Base-by-base conservation (phyloP, 2,797 vertebrate species). In the Dromococcyx pavoninus region DNA sequence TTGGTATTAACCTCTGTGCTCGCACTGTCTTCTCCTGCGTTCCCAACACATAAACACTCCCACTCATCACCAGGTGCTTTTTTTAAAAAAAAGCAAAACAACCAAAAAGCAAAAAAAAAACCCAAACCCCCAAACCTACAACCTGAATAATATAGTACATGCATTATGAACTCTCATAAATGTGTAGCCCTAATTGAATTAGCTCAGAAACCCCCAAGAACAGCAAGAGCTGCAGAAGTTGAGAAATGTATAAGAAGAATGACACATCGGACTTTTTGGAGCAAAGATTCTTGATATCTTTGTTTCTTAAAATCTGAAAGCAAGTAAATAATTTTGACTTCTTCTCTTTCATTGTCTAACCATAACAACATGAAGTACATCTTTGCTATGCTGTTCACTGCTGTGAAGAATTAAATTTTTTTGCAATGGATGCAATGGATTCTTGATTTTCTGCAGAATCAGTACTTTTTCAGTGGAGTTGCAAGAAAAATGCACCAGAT, bases 401-500 rank as follows among this genome's bases (percentile, higher is more conserved):
- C 13, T 33, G 21, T 30, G 33, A 82, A 73, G 3, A 77, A 30
- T 11, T 56, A 9, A 19, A 58, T 12, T 33, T 65, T 86, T 65
- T 61, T 51, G 5, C 19, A 88, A 77, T 5, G 4, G 23, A 37
- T 51, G 5, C 19, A 88, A 77, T 5, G 4, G 23, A 37, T 66
- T 80, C 13, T 58, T 61, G 22, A 56, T 78, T 94, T 91, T 71
- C 17, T 54, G 21, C 23, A 51, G 25, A 33, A 78, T 81, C 60
- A 76, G 76, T 74, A 79, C 12, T 44, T 86, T 73, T 88, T 61
- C 86, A 88, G 94, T 95, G 95, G 91, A 95, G 84, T 96, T 97
- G 93, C 94, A 95, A 61, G 93, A 93, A 97, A 97, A 94, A 93
- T 79, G 83, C 97, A 97, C 97, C 95, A 97, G 97, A 92, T 97